Evolutionary conservation across 2,113 vertebrate genomes (phyloP).

Genomic region (Vulpes lagopus): DNA sequence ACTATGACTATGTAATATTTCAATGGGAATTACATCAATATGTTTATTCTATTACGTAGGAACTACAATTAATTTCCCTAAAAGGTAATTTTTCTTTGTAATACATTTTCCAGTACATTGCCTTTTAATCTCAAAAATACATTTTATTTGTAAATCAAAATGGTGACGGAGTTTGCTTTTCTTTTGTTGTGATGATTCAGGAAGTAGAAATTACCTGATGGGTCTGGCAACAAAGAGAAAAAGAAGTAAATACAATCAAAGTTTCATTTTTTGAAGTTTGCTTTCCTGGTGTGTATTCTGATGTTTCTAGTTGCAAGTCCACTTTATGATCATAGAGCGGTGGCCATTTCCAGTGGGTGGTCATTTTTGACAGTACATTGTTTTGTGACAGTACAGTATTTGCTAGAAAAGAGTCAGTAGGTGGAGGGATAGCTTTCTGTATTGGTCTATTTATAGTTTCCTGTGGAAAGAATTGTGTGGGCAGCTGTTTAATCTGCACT

Average conservation of each 20-base stretch:
- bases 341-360: neutral
- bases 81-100: slow-evolving; percentile 57
- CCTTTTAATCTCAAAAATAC: slow-evolving; percentile 64
- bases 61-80: slow-evolving; percentile 51
- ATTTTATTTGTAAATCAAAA: slow-evolving; percentile 55
- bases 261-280: neutral
- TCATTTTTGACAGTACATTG: neutral
- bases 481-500: neutral
- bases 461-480: neutral
- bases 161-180: slow-evolving; percentile 46
- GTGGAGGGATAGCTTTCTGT: neutral
- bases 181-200: slow-evolving; percentile 23
- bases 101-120: slow-evolving; percentile 40
- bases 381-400: neutral
- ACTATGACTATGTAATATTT: neutral
- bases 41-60: slow-evolving; percentile 44
- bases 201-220: slow-evolving; percentile 17
- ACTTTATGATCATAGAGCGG: neutral
- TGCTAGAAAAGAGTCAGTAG: neutral
- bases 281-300: neutral
- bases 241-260: neutral
- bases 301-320: neutral
- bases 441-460: slow-evolving; percentile 42
- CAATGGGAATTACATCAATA: neutral
- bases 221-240: neutral